These are phyloP conservation scores for Cyrtorhinus lividipennis DNA, from an alignment of 1,140 invertebrate species.

Conservation along the genomic window DNA sequence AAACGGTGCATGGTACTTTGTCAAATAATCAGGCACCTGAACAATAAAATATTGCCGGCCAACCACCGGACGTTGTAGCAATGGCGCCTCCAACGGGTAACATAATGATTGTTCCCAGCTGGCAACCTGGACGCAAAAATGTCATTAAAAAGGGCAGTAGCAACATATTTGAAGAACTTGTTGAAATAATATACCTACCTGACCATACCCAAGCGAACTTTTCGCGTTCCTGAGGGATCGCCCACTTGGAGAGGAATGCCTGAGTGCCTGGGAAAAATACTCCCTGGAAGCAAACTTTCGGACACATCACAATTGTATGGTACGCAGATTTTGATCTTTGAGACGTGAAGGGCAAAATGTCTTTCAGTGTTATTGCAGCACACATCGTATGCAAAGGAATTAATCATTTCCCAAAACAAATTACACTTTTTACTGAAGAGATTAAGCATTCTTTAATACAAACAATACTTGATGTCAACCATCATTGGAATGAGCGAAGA, in stretches of 20 bases:
- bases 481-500: no score
- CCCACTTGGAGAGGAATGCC: slow-evolving; percentile 23
- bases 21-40: no score
- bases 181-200: slow-evolving; percentile 14
- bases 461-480: no score
- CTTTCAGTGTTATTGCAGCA: no score
- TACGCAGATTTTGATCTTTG: no score
- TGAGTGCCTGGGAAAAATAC: slow-evolving; percentile 20
- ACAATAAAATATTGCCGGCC: slow-evolving; percentile 16
- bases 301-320: no score
- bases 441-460: no score
- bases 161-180: background rate
- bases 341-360: no score
- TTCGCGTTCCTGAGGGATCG: slow-evolving; percentile 20
- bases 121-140: slow-evolving; percentile 14
- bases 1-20: background rate
- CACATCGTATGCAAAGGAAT: no score
- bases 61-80: slow-evolving; percentile 14
- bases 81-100: slow-evolving; percentile 4
- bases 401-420: no score
- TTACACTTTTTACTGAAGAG: no score
- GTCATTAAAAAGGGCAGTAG: background rate
- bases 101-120: slow-evolving; percentile 20
- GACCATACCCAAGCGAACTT: slow-evolving; percentile 21
- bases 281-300: slow-evolving; percentile 20